Base-by-base conservation (phyloP, 2,888 invertebrate genomes). In the Drosophila prostipennis region DNA sequence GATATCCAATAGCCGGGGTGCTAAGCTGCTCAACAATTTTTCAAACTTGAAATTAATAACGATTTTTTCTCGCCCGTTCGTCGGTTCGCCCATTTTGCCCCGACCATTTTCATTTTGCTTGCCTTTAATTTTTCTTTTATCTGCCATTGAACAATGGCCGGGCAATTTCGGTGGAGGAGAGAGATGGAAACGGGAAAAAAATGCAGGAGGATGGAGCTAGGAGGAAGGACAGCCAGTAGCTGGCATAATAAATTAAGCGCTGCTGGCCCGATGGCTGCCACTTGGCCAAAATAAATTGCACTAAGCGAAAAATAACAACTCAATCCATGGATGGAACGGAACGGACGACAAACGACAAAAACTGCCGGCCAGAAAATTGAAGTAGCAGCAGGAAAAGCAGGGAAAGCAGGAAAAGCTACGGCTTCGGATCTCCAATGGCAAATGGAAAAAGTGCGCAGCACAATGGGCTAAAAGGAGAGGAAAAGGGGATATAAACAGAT, bases 211-310 rank as follows among this genome's bases (percentile, higher is more conserved):
- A 48, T 43, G 36, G 36, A 29, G 56, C n/a, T n/a, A n/a, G 14
- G 26, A 29, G n/a, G 48, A 36, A 43, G 36, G 52, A 32, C 48
- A 56, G 57, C 65, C 40, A 77, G 63, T 45, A 74, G 84, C 64
- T 70, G 79, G 87, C 85, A 84, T 84, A 89, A 84, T 88, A 84
- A 89, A 84, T 84, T 84, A 84, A 84, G 89, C 85, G 89, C 77
- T 84, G 84, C 84, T 74, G 78, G 79, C 76, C 80, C 86, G 86
- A 80, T 80, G 80, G 78, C 85, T 89, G 89, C 87, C 89, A 87
- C 89, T 87, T 87, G 87, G 84, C 89, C 87, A 87, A 84, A 84
- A 84, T 84, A 84, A 84, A 84, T 84, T 84, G 84, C 84, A 84
- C 87, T 88, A 84, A 84, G 87, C 89, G 84, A 84, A 84, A 84